Evolutionary conservation across 2,888 invertebrate species (phyloP), one percentile per base, ranked within the genome.

Genomic region (Amblyjoppa proteus): DNA sequence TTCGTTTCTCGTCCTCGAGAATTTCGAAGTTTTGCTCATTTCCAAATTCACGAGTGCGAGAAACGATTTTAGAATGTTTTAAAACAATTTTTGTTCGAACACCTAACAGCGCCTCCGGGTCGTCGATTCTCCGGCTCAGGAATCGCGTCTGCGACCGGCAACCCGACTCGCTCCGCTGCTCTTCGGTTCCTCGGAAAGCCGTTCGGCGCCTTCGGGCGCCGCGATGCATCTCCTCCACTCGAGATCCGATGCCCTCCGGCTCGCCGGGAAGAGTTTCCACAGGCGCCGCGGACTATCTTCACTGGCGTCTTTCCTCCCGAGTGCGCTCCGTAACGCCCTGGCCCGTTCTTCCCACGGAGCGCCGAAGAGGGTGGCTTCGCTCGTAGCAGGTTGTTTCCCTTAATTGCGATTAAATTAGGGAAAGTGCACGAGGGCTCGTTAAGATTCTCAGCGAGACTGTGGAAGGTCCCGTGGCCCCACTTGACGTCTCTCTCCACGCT

Each of bases 401-500:
- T 68, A 68, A 77, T 76, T 76, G 38, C 66, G 64, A 76, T 76
- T 64, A 76, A 68, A 76, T 68, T 77, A 77, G 76, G 25, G 25
- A 77, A 68, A 77, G 38, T 68, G 34, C 51, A 31, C 31, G 53
- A 41, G 76, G 56, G 75, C 75, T 75, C 75, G 75, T 75, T 75
- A 64, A 64, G n/a, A 64, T 75, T 51, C 70, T 71, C 64, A 20
- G 11, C 64, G 45, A 75, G 64, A 45, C 51, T n/a, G 34, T 38
- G 9, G 51, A n/a, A 71, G 70, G n/a, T 34, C 31, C 41, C 53
- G 53, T 20, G 41, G 41, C 20, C 41, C 28, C 16, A 41, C 73
- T 73, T 73, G 56, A 73, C 41, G 58, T 25, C 73, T 58, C 13
- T 58, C 6, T 73, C 20, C 9, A 11, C 3, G 20, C 53, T 41